Percentiles rank a stretch among this genome's conserved stretches.
phyloP scores from a whole-genome alignment of 2,888 invertebrate species.

The Caenorhabditis angaria region DNA sequence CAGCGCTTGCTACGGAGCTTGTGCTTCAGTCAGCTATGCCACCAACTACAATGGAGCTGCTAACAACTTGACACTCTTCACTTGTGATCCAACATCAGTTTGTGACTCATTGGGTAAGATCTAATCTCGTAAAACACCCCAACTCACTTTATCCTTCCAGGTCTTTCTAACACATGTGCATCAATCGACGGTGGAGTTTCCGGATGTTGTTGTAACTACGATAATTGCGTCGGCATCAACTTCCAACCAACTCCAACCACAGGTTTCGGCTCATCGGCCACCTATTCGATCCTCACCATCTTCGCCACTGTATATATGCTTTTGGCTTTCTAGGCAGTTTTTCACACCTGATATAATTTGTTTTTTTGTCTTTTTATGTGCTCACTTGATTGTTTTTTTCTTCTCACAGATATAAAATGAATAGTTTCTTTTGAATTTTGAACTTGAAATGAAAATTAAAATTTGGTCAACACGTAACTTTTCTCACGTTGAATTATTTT shows the following conservation, averaged over 20 bases:
- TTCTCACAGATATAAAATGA: not conserved
- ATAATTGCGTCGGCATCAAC: slow-evolving; percentile 49
- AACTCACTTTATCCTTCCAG: slow-evolving; percentile 22
- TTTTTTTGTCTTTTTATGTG: not conserved
- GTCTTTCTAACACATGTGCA: slow-evolving; percentile 39
- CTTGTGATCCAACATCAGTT: slow-evolving; percentile 53
- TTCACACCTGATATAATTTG: not conserved
- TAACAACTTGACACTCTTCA: slow-evolving; percentile 39
- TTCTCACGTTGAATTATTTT: no score
- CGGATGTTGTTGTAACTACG: slow-evolving; percentile 53
- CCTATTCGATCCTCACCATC: slow-evolving; percentile 32
- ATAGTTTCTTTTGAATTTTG: not conserved
- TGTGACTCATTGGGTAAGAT: slow-evolving; percentile 37
- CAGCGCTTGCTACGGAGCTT: slow-evolving; percentile 45
- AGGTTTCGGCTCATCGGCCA: slow-evolving; percentile 24
- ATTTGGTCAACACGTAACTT: no score
- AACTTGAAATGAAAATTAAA: no score
- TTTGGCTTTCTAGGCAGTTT: slow-evolving; percentile 7
- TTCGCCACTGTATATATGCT: slow-evolving; percentile 47
- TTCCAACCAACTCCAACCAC: slow-evolving; percentile 24
- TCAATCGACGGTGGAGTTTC: slow-evolving; percentile 41
- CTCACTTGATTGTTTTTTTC: not conserved
- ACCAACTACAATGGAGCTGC: slow-evolving; percentile 25
- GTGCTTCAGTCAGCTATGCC: slow-evolving; percentile 36
- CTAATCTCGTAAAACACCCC: not conserved